A percentile compares a stretch with the other conserved stretches of the same genome.
phyloP scores from a whole-genome alignment of 2,113 vertebrate species.

The Rissa tridactyla region DNA sequence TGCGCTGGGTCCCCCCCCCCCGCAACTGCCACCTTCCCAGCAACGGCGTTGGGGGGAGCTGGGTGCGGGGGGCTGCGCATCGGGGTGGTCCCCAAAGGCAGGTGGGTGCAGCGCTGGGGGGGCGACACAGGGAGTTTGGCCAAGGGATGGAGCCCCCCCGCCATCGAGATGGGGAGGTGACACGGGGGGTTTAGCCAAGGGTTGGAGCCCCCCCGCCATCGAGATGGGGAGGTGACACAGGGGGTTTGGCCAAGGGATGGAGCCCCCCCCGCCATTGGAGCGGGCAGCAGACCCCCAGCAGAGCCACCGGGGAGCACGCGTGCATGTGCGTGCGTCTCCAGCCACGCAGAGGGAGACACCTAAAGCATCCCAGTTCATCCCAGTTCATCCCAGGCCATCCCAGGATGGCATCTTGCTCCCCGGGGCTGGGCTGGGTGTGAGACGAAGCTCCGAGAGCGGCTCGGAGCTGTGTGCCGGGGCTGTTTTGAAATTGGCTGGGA shows the following conservation, averaged over 20 bases:
- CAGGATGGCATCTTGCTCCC: fast-evolving
- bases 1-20: neutral
- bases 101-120: neutral
- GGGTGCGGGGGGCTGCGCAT: fast-evolving
- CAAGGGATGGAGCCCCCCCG: neutral
- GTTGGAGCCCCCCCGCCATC: fast-evolving
- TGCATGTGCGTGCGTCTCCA: fast-evolving
- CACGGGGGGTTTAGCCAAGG: neutral
- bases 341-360: fast-evolving
- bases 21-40: neutral
- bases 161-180: too few relatives aligned
- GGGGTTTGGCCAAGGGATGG: neutral
- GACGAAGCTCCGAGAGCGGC: fast-evolving
- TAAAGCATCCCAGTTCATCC: neutral
- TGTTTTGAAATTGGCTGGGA: neutral
- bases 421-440: neutral
- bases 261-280: fast-evolving
- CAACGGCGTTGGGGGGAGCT: fast-evolving
- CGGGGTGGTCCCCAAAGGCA: neutral
- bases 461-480: neutral
- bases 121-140: neutral
- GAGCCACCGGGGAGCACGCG: fast-evolving
- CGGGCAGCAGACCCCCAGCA: fast-evolving
- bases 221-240: too few relatives aligned
- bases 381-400: neutral